A percentile compares a stretch with the other conserved stretches of the same genome.
Conservation (phyloP, 2,113 vertebrate species). For the Turnix velox region DNA sequence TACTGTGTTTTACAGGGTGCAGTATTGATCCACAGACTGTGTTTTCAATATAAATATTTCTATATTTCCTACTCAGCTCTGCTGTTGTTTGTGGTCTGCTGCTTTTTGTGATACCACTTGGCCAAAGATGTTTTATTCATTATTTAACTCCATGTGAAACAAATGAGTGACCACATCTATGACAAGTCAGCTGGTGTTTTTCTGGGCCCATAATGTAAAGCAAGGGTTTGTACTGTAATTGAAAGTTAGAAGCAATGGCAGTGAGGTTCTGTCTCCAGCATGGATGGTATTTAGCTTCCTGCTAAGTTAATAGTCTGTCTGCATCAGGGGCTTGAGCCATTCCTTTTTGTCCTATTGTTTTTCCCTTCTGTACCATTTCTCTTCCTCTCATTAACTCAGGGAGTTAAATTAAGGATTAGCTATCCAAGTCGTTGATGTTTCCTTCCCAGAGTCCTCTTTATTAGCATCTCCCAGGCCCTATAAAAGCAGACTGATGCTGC, state of each 20-base stretch:
- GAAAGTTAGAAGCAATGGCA: neutral
- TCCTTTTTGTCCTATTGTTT: neutral
- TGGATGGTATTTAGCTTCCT: neutral
- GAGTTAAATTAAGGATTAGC: conserved; percentile 7
- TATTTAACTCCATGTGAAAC: neutral
- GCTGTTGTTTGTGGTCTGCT: conserved; percentile 6
- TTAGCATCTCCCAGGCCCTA: neutral
- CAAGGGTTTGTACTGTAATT: neutral
- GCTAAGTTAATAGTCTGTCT: neutral
- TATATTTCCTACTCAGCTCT: neutral
- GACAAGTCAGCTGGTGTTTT: neutral
- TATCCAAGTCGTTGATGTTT: neutral
- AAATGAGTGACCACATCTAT: neutral
- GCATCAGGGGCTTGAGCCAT: neutral
- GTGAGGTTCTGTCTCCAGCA: neutral
- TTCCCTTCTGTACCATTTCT: neutral
- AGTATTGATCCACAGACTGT: neutral
- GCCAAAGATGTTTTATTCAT: neutral
- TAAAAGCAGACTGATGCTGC: neutral
- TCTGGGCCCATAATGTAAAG: neutral
- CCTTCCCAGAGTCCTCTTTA: neutral
- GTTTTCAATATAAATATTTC: conserved; percentile 39
- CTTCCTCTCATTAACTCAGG: neutral
- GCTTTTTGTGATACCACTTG: neutral
- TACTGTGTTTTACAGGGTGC: neutral